Evolutionary conservation across 2,888 invertebrate genomes (phyloP).

Genomic region (Lasioglossum morio): DNA sequence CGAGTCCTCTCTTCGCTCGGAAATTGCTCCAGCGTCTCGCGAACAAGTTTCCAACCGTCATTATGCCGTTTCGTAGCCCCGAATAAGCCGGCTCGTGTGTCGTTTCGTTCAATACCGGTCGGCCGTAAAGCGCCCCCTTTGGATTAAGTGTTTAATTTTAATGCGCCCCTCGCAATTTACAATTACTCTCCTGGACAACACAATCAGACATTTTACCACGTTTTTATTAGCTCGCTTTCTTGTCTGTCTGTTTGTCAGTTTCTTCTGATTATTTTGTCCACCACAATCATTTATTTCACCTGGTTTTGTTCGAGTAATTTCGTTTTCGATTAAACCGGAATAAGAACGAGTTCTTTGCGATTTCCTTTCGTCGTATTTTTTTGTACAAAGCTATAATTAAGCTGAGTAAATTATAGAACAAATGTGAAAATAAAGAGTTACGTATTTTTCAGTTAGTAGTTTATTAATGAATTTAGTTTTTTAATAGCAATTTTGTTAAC

Average conservation of each 20-base stretch:
- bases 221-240: too few relatives aligned
- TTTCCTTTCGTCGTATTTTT: too few relatives aligned
- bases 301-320: too few relatives aligned
- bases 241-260: too few relatives aligned
- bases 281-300: too few relatives aligned
- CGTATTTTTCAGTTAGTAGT: not conserved
- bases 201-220: not conserved
- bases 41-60: constrained; percentile 28
- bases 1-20: not conserved
- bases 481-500: not conserved
- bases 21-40: constrained; percentile 40
- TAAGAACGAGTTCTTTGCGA: too few relatives aligned
- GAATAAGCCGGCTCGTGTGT: constrained; percentile 17
- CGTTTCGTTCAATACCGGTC: constrained; percentile 11
- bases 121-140: not conserved
- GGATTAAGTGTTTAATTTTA: not conserved
- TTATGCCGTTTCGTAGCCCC: constrained; percentile 13
- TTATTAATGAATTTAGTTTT: too few relatives aligned
- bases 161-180: not conserved
- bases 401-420: too few relatives aligned
- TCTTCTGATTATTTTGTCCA: too few relatives aligned
- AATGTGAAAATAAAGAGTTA: too few relatives aligned
- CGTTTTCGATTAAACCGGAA: too few relatives aligned
- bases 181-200: not conserved
- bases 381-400: too few relatives aligned